Evolutionary conservation across 2,797 vertebrate species (phyloP), one percentile per base, ranked within the genome.

Genomic region (Decapterus maruadsi): DNA sequence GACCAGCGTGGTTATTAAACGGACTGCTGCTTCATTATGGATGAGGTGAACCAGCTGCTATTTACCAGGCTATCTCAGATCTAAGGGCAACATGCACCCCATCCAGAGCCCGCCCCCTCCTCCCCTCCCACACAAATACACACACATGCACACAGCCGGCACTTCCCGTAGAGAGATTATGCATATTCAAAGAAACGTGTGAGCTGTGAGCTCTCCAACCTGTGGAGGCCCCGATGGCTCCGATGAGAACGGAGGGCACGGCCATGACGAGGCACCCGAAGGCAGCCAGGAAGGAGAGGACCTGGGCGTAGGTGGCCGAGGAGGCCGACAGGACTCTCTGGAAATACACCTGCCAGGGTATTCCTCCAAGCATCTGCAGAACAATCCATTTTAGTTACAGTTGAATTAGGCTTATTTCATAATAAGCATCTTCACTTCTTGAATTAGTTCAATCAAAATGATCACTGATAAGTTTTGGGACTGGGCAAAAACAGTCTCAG

Each of bases 261-360:
- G 98, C 98, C 98, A 99, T 99, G 81, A 99, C 74, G 46, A 99
- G 87, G 87, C 98, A 99, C 10, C 98, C 98, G 16, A 99, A 98
- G 22, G 97, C 97, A 72, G 98, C 98, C 80, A 99, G 90, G 86
- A 99, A 97, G 73, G 98, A 99, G 51, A 99, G 94, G 57, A 99
- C 96, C 91, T 99, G 98, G 43, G 98, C 98, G 4, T 99, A 99
- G 31, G 96, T 97, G 68, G 98, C 98, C 31, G 98, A 99, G 72
- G 98, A 99, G 22, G 97, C 97, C 50, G 98, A 99, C 40, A 99
- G 96, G 66, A 99, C 98, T 85, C 98, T 90, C 87, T 99, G 98
- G 92, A 99, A 99, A 94, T 99, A 99, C 0, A 99, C 98, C 88
- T 99, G 98, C 98, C 98, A 99, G 1, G 98, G 98, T 50, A 99